These are phyloP conservation scores for Rotaria macrura DNA, from an alignment of 2,888 invertebrate genomes.

Conservation along the genomic window DNA sequence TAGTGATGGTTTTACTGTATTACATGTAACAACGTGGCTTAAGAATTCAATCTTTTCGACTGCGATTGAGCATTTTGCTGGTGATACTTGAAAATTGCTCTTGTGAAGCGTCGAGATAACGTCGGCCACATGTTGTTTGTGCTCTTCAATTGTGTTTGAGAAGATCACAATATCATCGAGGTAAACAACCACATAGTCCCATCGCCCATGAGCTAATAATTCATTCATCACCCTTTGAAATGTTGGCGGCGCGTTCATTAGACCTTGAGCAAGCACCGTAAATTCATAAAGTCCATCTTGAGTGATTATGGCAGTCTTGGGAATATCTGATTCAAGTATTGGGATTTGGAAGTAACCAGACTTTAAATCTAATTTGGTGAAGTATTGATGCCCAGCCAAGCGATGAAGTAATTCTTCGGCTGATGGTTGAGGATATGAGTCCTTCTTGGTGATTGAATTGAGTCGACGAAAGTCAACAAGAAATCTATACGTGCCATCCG, in stretches of 20 bases:
- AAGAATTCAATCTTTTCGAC: not conserved
- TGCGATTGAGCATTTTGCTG: not conserved
- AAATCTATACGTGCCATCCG: not conserved
- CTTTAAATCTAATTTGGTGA: not conserved
- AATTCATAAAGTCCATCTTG: not conserved
- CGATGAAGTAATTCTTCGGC: not conserved
- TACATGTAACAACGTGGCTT: not conserved
- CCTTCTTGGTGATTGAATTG: not conserved
- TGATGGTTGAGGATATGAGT: not conserved
- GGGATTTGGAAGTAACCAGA: not conserved
- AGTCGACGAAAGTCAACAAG: not conserved
- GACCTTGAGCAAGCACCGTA: not conserved
- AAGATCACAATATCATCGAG: not conserved
- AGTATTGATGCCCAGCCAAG: not conserved
- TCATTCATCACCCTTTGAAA: not conserved
- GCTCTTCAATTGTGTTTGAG: not conserved
- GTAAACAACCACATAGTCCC: not conserved
- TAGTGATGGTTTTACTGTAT: not conserved
- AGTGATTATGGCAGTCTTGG: not conserved
- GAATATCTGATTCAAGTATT: not conserved
- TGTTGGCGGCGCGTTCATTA: not conserved
- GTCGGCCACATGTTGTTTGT: not conserved
- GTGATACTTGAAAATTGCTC: not conserved
- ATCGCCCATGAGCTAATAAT: not conserved
- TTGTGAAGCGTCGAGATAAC: not conserved